phyloP scores from a whole-genome alignment of 2,888 invertebrate species.

The Pimpla rufipes region DNA sequence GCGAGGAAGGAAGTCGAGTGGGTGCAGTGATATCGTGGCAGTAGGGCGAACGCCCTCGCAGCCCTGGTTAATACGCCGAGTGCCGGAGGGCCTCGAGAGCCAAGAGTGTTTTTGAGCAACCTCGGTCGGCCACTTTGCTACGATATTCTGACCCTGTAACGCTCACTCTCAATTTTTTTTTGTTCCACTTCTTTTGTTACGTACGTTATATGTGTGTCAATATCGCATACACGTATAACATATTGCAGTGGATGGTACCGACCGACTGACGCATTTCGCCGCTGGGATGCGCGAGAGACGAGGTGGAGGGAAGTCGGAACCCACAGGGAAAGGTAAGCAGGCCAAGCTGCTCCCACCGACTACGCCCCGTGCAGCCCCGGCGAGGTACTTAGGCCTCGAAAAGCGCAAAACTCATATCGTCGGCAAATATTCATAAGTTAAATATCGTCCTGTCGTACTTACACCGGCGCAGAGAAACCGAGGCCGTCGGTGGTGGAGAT shows the following conservation, averaged over 20 bases:
- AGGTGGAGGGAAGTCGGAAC: constrained; percentile 31
- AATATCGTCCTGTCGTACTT: constrained; percentile 76
- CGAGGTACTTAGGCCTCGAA: constrained; percentile 77
- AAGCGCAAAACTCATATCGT: constrained; percentile 83
- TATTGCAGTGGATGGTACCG: constrained; percentile 31
- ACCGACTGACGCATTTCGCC: constrained; percentile 52
- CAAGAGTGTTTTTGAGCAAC: constrained; percentile 54
- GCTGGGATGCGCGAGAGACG: constrained; percentile 27
- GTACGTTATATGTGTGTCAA: not conserved
- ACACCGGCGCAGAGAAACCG: constrained; percentile 21
- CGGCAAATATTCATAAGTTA: constrained; percentile 83
- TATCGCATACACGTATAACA: not conserved
- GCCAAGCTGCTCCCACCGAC: constrained; percentile 67
- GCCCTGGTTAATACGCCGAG: constrained; percentile 60
- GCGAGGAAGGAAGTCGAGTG: constrained; percentile 66
- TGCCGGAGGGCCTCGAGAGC: constrained; percentile 56
- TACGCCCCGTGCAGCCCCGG: not conserved
- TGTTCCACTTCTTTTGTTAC: constrained; percentile 1
- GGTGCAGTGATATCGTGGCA: constrained; percentile 59
- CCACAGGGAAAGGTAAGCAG: constrained; percentile 68
- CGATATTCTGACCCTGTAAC: constrained; percentile 37
- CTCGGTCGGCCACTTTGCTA: constrained; percentile 55
- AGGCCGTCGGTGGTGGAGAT: constrained; percentile 13
- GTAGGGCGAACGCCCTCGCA: constrained; percentile 22
- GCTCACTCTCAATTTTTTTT: not conserved